These are phyloP conservation scores for Stegostoma tigrinum DNA, from an alignment of 2,113 vertebrate species.

Conservation along the genomic window DNA sequence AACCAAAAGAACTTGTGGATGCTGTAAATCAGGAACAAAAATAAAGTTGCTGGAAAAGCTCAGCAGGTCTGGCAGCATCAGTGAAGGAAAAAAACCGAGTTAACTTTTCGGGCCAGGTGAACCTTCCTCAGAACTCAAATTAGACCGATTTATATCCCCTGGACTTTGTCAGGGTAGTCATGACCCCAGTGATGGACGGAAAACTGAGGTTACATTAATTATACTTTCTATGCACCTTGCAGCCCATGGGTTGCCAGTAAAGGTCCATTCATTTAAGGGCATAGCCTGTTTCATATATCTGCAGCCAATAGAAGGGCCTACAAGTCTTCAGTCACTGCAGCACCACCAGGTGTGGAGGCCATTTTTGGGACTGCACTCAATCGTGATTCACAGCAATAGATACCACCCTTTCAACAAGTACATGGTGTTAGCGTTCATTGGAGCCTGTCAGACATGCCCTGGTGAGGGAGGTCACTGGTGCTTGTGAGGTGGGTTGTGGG, in stretches of 20 bases:
- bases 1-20: too few relatives aligned
- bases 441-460: not conserved
- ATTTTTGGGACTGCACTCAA: not conserved
- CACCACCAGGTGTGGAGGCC: too few relatives aligned
- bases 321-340: not conserved
- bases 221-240: not conserved
- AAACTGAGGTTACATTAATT: not conserved
- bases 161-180: not conserved
- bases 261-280: too few relatives aligned
- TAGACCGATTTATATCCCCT: not conserved
- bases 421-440: not conserved
- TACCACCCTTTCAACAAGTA: not conserved
- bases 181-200: not conserved
- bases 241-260: not conserved
- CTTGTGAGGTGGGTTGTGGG: not conserved
- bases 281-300: too few relatives aligned
- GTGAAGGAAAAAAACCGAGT: too few relatives aligned
- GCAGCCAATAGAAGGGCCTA: not conserved
- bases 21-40: too few relatives aligned
- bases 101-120: too few relatives aligned
- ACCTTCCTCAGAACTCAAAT: too few relatives aligned
- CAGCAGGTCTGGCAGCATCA: too few relatives aligned
- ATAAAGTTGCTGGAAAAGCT: too few relatives aligned
- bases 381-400: not conserved
- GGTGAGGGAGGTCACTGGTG: not conserved